A percentile compares a stretch with the other conserved stretches of the same genome.
These are phyloP conservation scores for Clarias gariepinus DNA, from an alignment of 2,113 vertebrate genomes.

Conservation along the genomic window DNA sequence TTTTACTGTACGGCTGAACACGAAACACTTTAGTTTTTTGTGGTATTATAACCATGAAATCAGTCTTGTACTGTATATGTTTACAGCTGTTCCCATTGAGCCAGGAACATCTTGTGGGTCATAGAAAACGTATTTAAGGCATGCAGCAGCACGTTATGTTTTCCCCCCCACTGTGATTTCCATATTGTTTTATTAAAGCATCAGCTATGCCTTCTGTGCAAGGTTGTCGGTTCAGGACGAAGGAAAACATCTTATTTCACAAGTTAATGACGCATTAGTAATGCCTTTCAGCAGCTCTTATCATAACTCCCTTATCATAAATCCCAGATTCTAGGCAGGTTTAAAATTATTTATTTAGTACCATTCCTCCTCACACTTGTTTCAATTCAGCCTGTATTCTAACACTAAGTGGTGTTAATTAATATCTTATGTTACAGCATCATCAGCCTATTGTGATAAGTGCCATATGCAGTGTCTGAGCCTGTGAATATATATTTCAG, in stretches of 20 bases:
- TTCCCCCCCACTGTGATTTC: background rate
- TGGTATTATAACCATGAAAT: background rate
- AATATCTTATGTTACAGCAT: background rate
- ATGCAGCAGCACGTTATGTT: background rate
- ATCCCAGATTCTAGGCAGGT: background rate
- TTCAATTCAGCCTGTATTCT: background rate
- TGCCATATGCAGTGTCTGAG: conserved; percentile 33
- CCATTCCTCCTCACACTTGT: background rate
- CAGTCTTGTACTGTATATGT: background rate
- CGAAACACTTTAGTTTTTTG: background rate
- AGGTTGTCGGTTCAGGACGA: background rate
- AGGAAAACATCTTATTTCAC: background rate
- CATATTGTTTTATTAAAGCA: background rate
- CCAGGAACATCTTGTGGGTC: background rate
- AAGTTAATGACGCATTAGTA: background rate
- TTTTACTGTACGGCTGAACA: background rate
- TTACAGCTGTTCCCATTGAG: background rate
- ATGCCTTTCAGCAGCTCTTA: background rate
- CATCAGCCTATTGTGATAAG: conserved; percentile 13
- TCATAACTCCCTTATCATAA: background rate
- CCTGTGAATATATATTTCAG: conserved; percentile 30
- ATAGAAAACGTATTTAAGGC: background rate
- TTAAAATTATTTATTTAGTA: background rate
- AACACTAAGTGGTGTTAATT: conserved; percentile 39
- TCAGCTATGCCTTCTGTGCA: background rate